Base-by-base conservation (phyloP, 2,797 vertebrate genomes). In the Mus caroli region DNA sequence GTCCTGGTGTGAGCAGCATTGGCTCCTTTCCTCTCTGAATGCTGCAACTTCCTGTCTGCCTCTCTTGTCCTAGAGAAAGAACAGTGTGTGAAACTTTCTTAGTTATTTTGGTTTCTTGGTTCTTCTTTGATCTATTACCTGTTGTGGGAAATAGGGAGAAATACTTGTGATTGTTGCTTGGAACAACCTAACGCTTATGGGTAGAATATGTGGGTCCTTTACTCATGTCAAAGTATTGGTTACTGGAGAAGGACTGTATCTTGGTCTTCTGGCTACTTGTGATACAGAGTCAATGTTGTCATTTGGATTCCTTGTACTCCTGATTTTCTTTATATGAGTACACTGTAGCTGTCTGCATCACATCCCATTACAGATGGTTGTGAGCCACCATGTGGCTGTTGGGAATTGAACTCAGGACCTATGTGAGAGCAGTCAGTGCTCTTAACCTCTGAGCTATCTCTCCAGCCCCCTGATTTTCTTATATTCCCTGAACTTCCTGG, bases 41-140 rank as follows among this genome's bases (percentile, higher is more conserved):
- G 9, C 85, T 24, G 11, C 76, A 83, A 26, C 14, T 67, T 67
- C 46, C 43, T 90, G 20, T 28, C 26, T 90, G 46, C 43, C n/a
- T 92, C 46, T 76, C 84, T 31, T 62, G 11, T 26, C 60, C 52
- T 43, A 43, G 40, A 43, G 40, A 31, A 92, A 43, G 40, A 31
- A 92, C 71, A 92, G 12, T 82, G 69, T 28, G 60, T 62, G 69
- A 85, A 82, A 43, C 0, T 50, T 58, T 80, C 9, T 10, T 58
- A 93, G 77, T 78, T 52, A 54, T 34, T 91, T 69, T 60, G 40
- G 34, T 69, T 91, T 37, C 83, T 54, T 91, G 71, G n/a, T 73
- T 13, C 19, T 19, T 58, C 43, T 75, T 82, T 67, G 26, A 91
- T 12, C 11, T 15, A 93, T 80, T 52, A 37, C 14, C 31, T 37